Conservation (phyloP, 2,888 invertebrate species). For the Nycteola revayana region DNA sequence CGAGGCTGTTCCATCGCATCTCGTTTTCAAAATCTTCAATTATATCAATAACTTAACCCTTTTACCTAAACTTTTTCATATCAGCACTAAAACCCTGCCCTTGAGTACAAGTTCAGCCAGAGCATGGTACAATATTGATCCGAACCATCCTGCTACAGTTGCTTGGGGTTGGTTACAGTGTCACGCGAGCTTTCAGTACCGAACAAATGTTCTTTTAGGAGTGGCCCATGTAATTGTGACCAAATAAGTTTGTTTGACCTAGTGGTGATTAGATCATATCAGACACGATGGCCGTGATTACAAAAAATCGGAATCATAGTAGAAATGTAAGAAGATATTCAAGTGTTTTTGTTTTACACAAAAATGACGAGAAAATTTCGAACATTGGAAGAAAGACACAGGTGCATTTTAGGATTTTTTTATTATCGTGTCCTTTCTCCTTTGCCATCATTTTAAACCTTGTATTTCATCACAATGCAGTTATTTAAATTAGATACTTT, state of each 20-base stretch:
- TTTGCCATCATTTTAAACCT: no score
- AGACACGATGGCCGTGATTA: constrained; percentile 40
- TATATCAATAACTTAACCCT: constrained; percentile 10
- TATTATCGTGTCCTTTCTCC: no score
- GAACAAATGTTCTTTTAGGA: constrained; percentile 47
- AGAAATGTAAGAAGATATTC: constrained; percentile 32
- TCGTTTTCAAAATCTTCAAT: constrained; percentile 9
- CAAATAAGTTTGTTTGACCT: constrained; percentile 18
- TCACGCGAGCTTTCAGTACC: constrained; percentile 62
- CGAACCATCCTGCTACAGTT: constrained; percentile 39
- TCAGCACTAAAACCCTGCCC: constrained; percentile 35
- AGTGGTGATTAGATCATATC: constrained; percentile 16
- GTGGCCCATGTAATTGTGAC: constrained; percentile 37
- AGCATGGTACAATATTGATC: constrained; percentile 53
- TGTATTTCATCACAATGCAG: no score
- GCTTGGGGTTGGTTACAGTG: constrained; percentile 40
- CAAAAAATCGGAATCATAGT: constrained; percentile 30
- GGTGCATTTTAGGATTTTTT: no score
- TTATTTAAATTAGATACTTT: no score
- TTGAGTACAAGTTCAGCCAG: constrained; percentile 47
- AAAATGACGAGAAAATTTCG: no score
- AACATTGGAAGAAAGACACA: no score
- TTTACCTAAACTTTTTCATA: constrained; percentile 23
- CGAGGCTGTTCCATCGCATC: no score
- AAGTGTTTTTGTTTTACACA: constrained; percentile 4